A percentile compares a stretch with the other conserved stretches of the same genome.
phyloP scores from a whole-genome alignment of 2,888 invertebrate species.

The Nomada goodeniana region DNA sequence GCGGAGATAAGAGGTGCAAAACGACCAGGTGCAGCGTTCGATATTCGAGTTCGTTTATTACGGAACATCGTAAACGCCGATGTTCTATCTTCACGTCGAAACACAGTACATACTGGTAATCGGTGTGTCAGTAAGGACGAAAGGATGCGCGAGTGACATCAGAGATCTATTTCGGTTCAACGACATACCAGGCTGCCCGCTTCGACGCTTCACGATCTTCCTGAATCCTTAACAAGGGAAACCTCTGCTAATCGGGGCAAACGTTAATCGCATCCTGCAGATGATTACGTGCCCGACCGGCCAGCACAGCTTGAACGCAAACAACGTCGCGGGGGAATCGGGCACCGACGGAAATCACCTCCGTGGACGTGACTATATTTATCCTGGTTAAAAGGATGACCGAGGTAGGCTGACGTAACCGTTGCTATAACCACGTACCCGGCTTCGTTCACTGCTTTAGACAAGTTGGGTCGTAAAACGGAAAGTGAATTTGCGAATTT shows the following conservation, averaged over 20 bases:
- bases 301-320: background rate
- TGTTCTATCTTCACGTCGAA: slow-evolving; percentile 16
- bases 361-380: slow-evolving; percentile 21
- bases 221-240: slow-evolving; percentile 19
- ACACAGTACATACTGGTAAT: background rate
- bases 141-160: background rate
- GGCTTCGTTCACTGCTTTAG: background rate
- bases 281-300: slow-evolving; percentile 8
- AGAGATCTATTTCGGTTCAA: background rate
- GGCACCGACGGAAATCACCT: slow-evolving; percentile 6
- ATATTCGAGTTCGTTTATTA: slow-evolving; percentile 15
- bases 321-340: background rate
- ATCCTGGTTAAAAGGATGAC: slow-evolving; percentile 45
- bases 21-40: background rate
- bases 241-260: slow-evolving; percentile 3
- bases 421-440: background rate
- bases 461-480: slow-evolving; percentile 50
- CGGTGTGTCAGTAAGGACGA: slow-evolving; percentile 13
- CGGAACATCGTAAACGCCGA: background rate
- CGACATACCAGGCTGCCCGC: background rate
- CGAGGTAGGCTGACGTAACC: slow-evolving; percentile 41
- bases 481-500: slow-evolving; percentile 63
- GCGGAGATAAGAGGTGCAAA: background rate
- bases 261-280: slow-evolving; percentile 15
- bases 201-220: background rate